Percentiles rank a stretch among this genome's conserved stretches.
phyloP scores from a whole-genome alignment of 2,113 vertebrate species.

The Sander vitreus region DNA sequence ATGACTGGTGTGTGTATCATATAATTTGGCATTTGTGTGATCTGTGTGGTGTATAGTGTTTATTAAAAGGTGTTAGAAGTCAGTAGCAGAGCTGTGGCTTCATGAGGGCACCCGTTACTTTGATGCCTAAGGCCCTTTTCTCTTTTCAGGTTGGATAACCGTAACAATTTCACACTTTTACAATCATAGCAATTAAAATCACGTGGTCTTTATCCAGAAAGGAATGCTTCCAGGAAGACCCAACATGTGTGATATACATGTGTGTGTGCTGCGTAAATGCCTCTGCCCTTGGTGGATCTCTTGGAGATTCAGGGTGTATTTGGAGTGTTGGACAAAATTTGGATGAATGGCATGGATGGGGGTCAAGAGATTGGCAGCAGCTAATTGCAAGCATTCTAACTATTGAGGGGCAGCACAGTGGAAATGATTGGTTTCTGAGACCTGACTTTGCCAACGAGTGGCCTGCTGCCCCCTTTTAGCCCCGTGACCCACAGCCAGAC shows the following conservation, averaged over 20 bases:
- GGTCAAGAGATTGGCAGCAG: constrained; percentile 57
- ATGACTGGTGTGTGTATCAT: not conserved
- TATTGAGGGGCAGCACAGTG: constrained; percentile 63
- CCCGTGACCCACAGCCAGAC: constrained; percentile 56
- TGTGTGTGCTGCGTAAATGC: not conserved
- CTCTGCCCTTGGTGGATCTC: not conserved
- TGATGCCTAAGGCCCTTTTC: constrained; percentile 31
- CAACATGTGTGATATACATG: not conserved
- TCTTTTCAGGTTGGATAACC: constrained; percentile 21
- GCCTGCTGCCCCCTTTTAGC: constrained; percentile 58
- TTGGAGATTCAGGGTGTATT: constrained; percentile 13
- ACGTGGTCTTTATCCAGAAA: constrained; percentile 3
- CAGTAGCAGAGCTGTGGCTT: constrained; percentile 33
- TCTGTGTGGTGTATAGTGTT: constrained; percentile 30
- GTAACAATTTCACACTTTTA: constrained; percentile 14
- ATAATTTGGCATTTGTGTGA: constrained; percentile 15
- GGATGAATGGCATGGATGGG: constrained; percentile 45
- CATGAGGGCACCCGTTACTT: not conserved
- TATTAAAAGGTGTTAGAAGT: constrained; percentile 9
- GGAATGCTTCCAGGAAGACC: constrained; percentile 1
- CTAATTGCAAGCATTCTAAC: constrained; percentile 67
- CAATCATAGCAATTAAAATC: constrained; percentile 16
- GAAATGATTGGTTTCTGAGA: constrained; percentile 68
- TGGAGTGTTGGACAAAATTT: constrained; percentile 34
- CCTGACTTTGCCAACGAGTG: constrained; percentile 49